Evolutionary conservation across 2,113 vertebrate genomes (phyloP).

Genomic region (Pelmatolapia mariae): DNA sequence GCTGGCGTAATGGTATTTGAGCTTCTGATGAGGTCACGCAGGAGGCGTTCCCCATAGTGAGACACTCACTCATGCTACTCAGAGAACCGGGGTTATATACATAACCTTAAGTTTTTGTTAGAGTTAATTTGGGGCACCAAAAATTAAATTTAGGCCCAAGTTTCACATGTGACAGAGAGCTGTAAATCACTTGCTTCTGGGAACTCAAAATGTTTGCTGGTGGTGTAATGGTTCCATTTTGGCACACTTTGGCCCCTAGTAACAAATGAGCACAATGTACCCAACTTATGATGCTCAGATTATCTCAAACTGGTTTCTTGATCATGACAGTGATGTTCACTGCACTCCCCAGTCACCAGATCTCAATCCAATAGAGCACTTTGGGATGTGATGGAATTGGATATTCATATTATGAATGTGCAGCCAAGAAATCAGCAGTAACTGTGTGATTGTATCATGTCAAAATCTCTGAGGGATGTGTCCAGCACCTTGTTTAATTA

Average conservation of each 20-base stretch:
- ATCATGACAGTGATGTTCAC: not conserved
- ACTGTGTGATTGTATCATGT: not conserved
- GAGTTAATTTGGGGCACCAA: not conserved
- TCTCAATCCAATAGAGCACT: not conserved
- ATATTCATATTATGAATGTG: not conserved
- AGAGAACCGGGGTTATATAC: no score
- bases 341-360: not conserved
- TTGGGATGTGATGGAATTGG: not conserved
- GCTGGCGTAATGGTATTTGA: no score
- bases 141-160: not conserved
- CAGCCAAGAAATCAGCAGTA: not conserved
- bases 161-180: not conserved
- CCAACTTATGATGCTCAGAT: not conserved
- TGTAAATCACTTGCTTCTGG: not conserved
- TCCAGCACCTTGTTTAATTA: not conserved
- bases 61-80: no score
- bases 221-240: not conserved
- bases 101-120: not conserved
- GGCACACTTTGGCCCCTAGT: not conserved
- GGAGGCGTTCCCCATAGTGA: no score
- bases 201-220: not conserved
- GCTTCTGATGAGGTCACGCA: no score
- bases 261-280: not conserved
- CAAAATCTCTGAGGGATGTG: not conserved
- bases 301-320: not conserved